Conservation (phyloP, 2,797 vertebrate genomes). For the Periophthalmus magnuspinnatus region DNA sequence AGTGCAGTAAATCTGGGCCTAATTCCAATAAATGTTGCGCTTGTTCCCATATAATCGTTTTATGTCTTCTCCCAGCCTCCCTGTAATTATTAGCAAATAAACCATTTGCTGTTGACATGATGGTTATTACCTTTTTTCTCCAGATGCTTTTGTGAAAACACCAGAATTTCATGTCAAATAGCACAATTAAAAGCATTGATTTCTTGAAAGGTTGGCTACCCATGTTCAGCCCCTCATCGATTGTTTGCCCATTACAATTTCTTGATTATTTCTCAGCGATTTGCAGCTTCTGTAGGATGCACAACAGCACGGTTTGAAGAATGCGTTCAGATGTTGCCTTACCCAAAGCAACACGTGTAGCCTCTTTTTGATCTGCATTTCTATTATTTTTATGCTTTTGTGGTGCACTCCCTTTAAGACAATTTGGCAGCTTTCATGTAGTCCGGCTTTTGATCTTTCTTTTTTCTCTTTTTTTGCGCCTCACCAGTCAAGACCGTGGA, state of each 20-base stretch:
- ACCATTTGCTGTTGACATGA: conserved; percentile 28
- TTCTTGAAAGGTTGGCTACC: conserved; percentile 22
- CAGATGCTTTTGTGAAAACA: conserved; percentile 41
- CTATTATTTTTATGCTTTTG: conserved; percentile 1
- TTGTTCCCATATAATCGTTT: not conserved
- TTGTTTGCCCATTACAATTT: conserved; percentile 55
- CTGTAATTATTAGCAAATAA: conserved; percentile 26
- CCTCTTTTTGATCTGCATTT: conserved; percentile 1
- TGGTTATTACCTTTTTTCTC: conserved; percentile 28
- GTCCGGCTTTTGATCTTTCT: conserved; percentile 1
- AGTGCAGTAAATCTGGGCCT: not conserved
- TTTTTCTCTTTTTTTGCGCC: not conserved
- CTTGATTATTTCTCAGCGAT: conserved; percentile 59
- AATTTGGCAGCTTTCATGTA: conserved; percentile 5
- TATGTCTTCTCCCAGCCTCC: not conserved
- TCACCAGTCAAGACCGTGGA: not conserved
- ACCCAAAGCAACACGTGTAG: not conserved
- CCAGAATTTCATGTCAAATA: conserved; percentile 43
- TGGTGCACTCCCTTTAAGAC: not conserved
- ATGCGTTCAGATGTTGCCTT: not conserved
- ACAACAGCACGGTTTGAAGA: not conserved
- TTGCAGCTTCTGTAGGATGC: conserved; percentile 6
- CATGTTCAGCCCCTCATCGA: conserved; percentile 39
- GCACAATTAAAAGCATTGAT: conserved; percentile 62
- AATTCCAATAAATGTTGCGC: not conserved